phyloP scores from a whole-genome alignment of 2,113 vertebrate genomes.

The Megaleporinus macrocephalus region DNA sequence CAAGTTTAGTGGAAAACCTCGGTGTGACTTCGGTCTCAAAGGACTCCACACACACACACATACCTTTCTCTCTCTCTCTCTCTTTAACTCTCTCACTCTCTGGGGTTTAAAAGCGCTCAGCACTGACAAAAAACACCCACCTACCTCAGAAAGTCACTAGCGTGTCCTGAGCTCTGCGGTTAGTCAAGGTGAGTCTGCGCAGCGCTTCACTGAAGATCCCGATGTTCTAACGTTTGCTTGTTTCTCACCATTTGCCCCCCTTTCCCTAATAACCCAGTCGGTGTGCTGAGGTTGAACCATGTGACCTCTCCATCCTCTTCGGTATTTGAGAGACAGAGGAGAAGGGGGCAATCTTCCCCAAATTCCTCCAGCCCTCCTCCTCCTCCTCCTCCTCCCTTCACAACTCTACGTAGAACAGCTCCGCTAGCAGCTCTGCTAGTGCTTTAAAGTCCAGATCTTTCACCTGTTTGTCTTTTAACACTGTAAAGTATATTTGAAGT shows the following conservation, averaged over 20 bases:
- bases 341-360: background rate
- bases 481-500: too few species aligned
- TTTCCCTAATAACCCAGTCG: background rate
- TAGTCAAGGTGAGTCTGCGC: background rate
- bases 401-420: background rate
- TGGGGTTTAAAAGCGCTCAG: background rate
- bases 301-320: constrained; percentile 17
- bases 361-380: background rate
- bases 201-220: background rate
- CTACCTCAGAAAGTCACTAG: background rate
- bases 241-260: background rate
- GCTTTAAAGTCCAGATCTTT: too few species aligned
- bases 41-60: too few species aligned
- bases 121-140: background rate
- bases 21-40: background rate
- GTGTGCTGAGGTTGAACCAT: constrained; percentile 7
- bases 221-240: background rate
- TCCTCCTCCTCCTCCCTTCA: background rate
- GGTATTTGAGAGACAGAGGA: constrained; percentile 7
- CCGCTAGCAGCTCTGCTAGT: too few species aligned
- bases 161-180: background rate
- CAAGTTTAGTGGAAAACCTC: background rate
- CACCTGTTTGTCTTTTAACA: too few species aligned
- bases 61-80: too few species aligned
- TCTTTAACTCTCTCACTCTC: background rate